Conservation (phyloP, 1,140 invertebrate genomes). For the Calephelis virginiensis region DNA sequence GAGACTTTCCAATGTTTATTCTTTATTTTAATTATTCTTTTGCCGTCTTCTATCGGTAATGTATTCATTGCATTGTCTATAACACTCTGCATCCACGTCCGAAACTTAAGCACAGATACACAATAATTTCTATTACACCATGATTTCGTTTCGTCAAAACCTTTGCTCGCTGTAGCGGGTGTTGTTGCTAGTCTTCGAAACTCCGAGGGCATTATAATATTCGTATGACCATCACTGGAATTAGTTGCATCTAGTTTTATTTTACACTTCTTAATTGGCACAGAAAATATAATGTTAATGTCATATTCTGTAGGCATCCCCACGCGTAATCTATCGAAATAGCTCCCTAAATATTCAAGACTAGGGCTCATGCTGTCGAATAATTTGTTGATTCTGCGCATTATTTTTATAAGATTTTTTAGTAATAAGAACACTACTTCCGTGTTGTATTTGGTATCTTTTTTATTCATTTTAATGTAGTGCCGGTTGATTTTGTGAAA, state of each 20-base stretch:
- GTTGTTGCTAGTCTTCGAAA: slow-evolving; percentile 43
- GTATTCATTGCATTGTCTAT: slow-evolving; percentile 38
- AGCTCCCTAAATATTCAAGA: slow-evolving; percentile 48
- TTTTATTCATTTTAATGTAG: slow-evolving; percentile 37
- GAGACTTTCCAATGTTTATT: slow-evolving; percentile 33
- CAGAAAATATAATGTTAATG: slow-evolving; percentile 43
- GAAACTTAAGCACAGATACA: slow-evolving; percentile 40
- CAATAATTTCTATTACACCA: slow-evolving; percentile 43
- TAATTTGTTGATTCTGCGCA: slow-evolving; percentile 36
- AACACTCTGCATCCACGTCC: slow-evolving; percentile 49
- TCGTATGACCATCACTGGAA: slow-evolving; percentile 34
- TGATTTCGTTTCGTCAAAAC: slow-evolving; percentile 40
- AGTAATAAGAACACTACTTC: slow-evolving; percentile 38
- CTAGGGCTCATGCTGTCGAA: slow-evolving; percentile 46
- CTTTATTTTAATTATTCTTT: slow-evolving; percentile 36
- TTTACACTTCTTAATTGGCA: slow-evolving; percentile 43
- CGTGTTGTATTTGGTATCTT: slow-evolving; percentile 40
- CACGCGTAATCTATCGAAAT: slow-evolving; percentile 47
- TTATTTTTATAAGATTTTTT: slow-evolving; percentile 34
- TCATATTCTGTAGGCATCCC: slow-evolving; percentile 48
- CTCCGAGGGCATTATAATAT: slow-evolving; percentile 45
- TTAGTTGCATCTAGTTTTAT: slow-evolving; percentile 38
- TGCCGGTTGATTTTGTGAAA: slow-evolving; percentile 39
- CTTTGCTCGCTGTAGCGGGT: slow-evolving; percentile 34
- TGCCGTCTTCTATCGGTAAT: slow-evolving; percentile 32